Conservation (phyloP, 2,888 invertebrate genomes). For the Idaea dimidiata region DNA sequence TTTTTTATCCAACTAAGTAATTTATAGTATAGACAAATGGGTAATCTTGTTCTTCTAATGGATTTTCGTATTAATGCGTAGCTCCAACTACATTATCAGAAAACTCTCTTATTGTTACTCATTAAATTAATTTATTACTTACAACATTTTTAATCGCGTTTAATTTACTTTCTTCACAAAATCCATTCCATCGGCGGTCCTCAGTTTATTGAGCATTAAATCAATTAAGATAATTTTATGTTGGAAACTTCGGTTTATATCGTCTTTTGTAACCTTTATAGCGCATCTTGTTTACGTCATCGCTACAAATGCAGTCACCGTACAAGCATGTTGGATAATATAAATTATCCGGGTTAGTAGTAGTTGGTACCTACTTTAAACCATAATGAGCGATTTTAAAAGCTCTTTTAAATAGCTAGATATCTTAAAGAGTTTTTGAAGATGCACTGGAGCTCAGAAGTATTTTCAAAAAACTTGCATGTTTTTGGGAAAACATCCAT, state of each 20-base stretch:
- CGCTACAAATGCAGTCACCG: background rate
- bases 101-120: background rate
- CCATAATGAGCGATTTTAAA: no score
- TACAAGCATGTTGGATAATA: background rate
- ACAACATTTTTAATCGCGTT: background rate
- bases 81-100: background rate
- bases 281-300: background rate
- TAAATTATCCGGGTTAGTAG: background rate
- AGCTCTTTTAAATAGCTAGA: no score
- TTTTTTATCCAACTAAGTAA: background rate
- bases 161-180: background rate
- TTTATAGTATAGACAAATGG: background rate
- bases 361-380: no score
- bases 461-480: no score
- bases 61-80: background rate
- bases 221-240: background rate
- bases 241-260: background rate
- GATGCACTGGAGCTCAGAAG: no score
- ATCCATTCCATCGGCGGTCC: background rate
- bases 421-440: no score
- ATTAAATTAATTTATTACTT: background rate
- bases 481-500: no score
- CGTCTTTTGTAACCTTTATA: background rate
- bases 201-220: constrained; percentile 1
- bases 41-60: background rate